Evolutionary conservation across 2,888 invertebrate species (phyloP).

Genomic region (Lycia hirtaria): DNA sequence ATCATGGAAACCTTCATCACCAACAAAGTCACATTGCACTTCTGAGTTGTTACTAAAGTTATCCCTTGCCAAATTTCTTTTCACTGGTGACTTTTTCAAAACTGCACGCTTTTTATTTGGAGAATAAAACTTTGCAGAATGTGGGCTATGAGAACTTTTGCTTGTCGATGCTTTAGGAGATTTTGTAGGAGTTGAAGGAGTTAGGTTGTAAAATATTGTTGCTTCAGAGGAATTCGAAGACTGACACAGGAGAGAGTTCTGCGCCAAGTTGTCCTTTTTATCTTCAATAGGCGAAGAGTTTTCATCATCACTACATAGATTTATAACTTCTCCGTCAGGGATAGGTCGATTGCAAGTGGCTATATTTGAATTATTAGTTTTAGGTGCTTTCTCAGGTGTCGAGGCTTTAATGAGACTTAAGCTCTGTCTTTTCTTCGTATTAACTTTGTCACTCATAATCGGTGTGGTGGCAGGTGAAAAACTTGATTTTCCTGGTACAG

Average conservation of each 20-base stretch:
- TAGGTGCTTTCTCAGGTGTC: slow-evolving; percentile 47
- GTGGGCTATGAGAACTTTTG: slow-evolving; percentile 39
- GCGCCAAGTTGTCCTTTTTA: slow-evolving; percentile 11
- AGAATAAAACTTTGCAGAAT: slow-evolving; percentile 61
- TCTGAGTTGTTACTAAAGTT: slow-evolving; percentile 30
- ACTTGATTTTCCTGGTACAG: not conserved
- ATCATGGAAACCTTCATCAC: slow-evolving; percentile 41
- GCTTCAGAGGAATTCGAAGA: slow-evolving; percentile 26
- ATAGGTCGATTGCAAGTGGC: slow-evolving; percentile 28
- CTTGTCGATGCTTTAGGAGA: slow-evolving; percentile 38
- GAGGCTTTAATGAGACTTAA: slow-evolving; percentile 48
- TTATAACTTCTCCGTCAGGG: slow-evolving; percentile 44
- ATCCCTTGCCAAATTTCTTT: slow-evolving; percentile 54
- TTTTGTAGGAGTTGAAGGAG: slow-evolving; percentile 45
- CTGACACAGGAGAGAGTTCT: slow-evolving; percentile 15
- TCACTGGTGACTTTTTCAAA: slow-evolving; percentile 51
- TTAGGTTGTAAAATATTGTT: slow-evolving; percentile 40
- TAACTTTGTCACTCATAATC: slow-evolving; percentile 35
- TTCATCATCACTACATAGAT: slow-evolving; percentile 63
- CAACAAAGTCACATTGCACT: slow-evolving; percentile 19
- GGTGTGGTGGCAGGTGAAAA: slow-evolving; percentile 22
- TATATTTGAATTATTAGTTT: slow-evolving; percentile 30
- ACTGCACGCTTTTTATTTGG: slow-evolving; percentile 65
- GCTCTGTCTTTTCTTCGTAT: slow-evolving; percentile 49
- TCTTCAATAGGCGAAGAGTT: slow-evolving; percentile 21